Base-by-base conservation (phyloP, 1,140 invertebrate genomes). In the Atta colombica region DNA sequence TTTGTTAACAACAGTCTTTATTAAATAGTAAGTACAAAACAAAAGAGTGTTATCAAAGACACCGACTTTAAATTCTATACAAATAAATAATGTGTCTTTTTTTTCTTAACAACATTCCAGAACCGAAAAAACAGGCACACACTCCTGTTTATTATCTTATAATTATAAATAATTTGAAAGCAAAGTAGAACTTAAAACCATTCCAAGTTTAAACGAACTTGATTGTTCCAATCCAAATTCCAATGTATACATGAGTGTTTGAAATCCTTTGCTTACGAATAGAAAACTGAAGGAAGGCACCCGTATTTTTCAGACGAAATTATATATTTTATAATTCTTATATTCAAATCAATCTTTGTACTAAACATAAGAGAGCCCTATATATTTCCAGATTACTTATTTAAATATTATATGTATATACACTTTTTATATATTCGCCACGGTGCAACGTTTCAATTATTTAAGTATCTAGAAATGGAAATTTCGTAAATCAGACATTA, bases 1-100 rank as follows among this genome's bases (percentile, higher is more conserved):
- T 86, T 89, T 87, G 77, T 89, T 89, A 89, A 90, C 63, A 86
- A 88, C 51, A 77, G 21, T 77, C 12, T 90, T 90, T 88, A 88
- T 86, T 88, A 86, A 88, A 72, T 85, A 90, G 49, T 18, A 93
- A 89, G 89, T 92, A 89, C 88, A 89, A 91, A 88, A 91, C 74
- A 87, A 86, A n/a, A 49, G 39, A 49, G 39, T 45, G 39, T 86
- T 66, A 84, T 35, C 28, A n/a, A 68, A 65, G 63, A 90, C 45
- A 69, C 18, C 21, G 21, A 89, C 10, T 74, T 72, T 61, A 31
- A 68, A 35, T 39, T 25, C 7, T 61, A 77, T 61, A 55, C 10
- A 60, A 74, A 31, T 60, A 31, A 35, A 68, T 45, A 45, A 45
- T 25, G 28, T 74, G 31, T 58, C 18, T 86, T 49, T 78, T 51